Evolutionary conservation across 1,140 invertebrate genomes (phyloP).

Genomic region (Yoshiicerus persimilis): DNA sequence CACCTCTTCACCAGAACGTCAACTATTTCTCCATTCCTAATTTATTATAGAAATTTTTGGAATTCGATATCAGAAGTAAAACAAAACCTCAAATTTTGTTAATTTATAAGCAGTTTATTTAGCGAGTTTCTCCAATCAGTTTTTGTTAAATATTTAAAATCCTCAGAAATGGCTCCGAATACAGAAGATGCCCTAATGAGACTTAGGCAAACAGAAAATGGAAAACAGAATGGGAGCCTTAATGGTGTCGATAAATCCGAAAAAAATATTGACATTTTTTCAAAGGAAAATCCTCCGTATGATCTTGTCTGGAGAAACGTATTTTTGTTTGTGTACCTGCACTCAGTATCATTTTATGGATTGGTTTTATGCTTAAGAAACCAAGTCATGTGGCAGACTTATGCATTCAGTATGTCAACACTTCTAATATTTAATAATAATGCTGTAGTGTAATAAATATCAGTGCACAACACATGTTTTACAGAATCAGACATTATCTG

Average conservation of each 20-base stretch:
- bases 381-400: constrained; percentile 48
- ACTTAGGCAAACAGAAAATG: neutral
- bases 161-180: neutral
- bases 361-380: constrained; percentile 43
- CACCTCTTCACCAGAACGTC: too few species aligned
- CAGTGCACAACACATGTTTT: too few species aligned
- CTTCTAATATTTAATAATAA: neutral
- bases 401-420: constrained; percentile 44
- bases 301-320: constrained; percentile 52
- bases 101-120: too few species aligned
- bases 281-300: neutral
- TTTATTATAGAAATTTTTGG: too few species aligned
- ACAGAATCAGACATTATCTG: too few species aligned
- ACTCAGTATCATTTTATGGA: constrained; percentile 47
- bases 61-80: too few species aligned
- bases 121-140: too few species aligned
- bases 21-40: too few species aligned
- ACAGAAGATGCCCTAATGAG: neutral
- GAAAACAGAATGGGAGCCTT: neutral
- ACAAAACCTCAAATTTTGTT: too few species aligned
- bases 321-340: constrained; percentile 47
- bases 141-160: too few species aligned
- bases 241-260: neutral
- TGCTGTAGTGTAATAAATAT: too few species aligned
- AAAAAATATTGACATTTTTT: neutral